Conservation (phyloP, 2,113 vertebrate species). For the Perca schrenkii region DNA sequence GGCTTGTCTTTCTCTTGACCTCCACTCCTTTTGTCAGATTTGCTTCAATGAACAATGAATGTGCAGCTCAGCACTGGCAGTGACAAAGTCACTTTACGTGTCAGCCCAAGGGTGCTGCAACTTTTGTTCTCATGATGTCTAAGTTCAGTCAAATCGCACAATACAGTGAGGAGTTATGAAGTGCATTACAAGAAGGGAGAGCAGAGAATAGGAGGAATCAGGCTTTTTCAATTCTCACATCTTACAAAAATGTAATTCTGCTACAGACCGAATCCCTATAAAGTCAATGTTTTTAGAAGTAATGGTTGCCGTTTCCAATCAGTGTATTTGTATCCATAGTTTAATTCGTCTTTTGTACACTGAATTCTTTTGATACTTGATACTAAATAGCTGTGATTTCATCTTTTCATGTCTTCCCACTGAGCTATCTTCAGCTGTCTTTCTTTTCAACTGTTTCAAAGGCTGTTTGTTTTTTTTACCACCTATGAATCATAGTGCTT, state of each 20-base stretch:
- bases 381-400: slow-evolving; percentile 34
- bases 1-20: slow-evolving; percentile 67
- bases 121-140: slow-evolving; percentile 47
- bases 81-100: slow-evolving; percentile 65
- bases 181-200: neutral
- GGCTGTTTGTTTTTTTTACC: slow-evolving; percentile 30
- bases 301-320: slow-evolving; percentile 7
- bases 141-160: slow-evolving; percentile 35
- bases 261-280: neutral
- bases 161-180: slow-evolving; percentile 5
- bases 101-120: slow-evolving; percentile 51
- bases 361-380: neutral
- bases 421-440: slow-evolving; percentile 3
- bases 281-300: neutral
- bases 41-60: slow-evolving; percentile 59
- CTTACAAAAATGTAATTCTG: neutral
- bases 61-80: slow-evolving; percentile 28
- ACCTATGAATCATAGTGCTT: slow-evolving; percentile 34
- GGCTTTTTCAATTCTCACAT: neutral
- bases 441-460: slow-evolving; percentile 25
- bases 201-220: neutral
- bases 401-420: slow-evolving; percentile 15
- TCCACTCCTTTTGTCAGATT: slow-evolving; percentile 62
- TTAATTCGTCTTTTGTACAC: neutral
- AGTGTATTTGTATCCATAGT: slow-evolving; percentile 10